Base-by-base conservation (phyloP, 2,888 invertebrate genomes). In the Lottia scabra region DNA sequence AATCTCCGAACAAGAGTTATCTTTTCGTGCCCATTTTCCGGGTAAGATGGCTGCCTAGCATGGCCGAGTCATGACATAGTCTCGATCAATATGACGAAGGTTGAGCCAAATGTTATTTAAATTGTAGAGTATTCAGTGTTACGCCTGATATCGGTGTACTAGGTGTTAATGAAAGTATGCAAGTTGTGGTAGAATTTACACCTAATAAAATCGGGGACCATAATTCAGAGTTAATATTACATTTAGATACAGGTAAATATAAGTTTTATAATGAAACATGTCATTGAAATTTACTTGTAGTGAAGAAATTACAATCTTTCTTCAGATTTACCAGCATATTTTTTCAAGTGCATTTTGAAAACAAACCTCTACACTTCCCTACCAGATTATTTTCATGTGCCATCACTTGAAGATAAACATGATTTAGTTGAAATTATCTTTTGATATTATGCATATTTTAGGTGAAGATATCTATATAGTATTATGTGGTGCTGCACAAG, bases 51-150 rank as follows among this genome's bases (percentile, higher is more conserved):
- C n/a, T n/a, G n/a, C n/a, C n/a, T n/a, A n/a, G n/a, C n/a, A n/a
- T n/a, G n/a, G n/a, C n/a, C n/a, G n/a, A n/a, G n/a, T n/a, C n/a
- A n/a, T n/a, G n/a, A n/a, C 5, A 30, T 30, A 30, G 30, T 4
- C 30, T 5, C 30, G 5, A 30, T 30, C 2, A 30, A 30, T 30
- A 30, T 4, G 2, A 2, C 5, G 30, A 30, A 4, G 30, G 5
- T 30, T 30, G 5, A 30, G 5, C 5, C 30, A 4, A 5, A 30
- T 30, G 5, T 30, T 30, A 30, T 30, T 63, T 16, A 68, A n/a
- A 73, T 79, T 82, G 43, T 81, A 90, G 89, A 63, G 89, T 90
- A n/a, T 90, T 87, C 77, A 73, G 77, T 46, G 89, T 90, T 62
- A 83, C 75, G 13, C 89, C 89, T 68, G 81, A 81, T 63, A 87